Percentiles rank a stretch among this genome's conserved stretches.
These are phyloP conservation scores for Caradrina clavipalpis DNA, from an alignment of 2,888 invertebrate genomes.

Conservation along the genomic window DNA sequence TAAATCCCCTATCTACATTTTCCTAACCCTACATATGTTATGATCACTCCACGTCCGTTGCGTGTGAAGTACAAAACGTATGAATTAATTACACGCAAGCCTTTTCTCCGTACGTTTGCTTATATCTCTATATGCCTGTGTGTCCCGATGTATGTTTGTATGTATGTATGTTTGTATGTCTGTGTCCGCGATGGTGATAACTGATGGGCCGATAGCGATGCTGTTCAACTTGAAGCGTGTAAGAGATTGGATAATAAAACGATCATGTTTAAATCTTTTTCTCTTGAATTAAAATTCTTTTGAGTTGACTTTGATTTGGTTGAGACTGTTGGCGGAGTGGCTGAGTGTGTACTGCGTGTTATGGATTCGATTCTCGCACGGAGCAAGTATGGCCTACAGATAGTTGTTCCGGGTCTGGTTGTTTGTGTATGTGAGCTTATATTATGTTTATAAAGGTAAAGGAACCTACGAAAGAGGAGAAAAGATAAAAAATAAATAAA, in stretches of 20 bases:
- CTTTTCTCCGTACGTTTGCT: conserved; percentile 56
- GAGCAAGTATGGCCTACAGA: no score
- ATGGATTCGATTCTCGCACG: no score
- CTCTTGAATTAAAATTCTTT: neutral
- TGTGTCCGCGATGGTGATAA: conserved; percentile 46
- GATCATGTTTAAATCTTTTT: conserved; percentile 3
- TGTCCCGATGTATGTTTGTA: neutral
- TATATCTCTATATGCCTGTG: conserved; percentile 29
- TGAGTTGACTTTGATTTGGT: no score
- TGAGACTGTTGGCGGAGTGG: no score
- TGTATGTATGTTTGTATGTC: neutral
- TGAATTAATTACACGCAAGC: conserved; percentile 84
- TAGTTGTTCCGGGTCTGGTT: no score
- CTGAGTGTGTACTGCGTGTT: no score
- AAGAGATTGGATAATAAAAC: conserved; percentile 23
- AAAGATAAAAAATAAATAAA: no score
- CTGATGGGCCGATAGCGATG: conserved; percentile 49
- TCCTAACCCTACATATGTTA: conserved; percentile 71
- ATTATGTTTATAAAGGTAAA: no score
- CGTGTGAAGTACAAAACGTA: conserved; percentile 84
- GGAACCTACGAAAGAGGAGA: no score
- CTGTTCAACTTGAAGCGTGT: conserved; percentile 20
- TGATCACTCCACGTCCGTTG: conserved; percentile 75
- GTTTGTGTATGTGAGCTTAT: no score
- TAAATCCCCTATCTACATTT: neutral